Percentiles rank a stretch among this genome's conserved stretches.
These are phyloP conservation scores for Lineus longissimus DNA, from an alignment of 1,140 invertebrate species.

Conservation along the genomic window DNA sequence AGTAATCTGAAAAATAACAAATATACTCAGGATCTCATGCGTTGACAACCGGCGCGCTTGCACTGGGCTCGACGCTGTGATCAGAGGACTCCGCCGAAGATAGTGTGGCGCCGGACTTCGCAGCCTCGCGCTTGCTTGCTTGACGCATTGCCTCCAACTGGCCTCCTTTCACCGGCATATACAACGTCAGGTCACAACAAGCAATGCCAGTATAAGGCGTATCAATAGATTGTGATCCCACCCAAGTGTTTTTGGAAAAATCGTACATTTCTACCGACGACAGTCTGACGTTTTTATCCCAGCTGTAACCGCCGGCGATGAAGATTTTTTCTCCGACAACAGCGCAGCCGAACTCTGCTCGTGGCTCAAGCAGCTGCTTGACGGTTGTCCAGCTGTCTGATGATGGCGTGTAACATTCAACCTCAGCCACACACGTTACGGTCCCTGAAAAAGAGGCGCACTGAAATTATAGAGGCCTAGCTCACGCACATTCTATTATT, in stretches of 20 bases:
- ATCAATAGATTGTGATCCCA: neutral
- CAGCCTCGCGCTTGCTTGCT: no score
- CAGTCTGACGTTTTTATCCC: constrained; percentile 22
- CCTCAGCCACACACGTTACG: constrained; percentile 23
- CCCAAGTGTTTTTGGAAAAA: constrained; percentile 22
- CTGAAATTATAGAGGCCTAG: neutral
- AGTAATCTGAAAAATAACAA: no score
- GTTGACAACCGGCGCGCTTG: no score
- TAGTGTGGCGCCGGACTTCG: no score
- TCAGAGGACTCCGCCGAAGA: no score
- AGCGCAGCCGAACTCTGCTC: constrained; percentile 33
- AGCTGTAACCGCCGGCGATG: constrained; percentile 32
- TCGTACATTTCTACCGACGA: constrained; percentile 25
- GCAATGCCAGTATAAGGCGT: neutral
- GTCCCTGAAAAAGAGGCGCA: constrained; percentile 1
- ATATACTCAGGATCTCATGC: no score
- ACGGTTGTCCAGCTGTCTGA: constrained; percentile 57
- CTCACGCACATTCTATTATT: neutral
- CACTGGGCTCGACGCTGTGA: no score
- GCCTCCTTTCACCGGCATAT: neutral
- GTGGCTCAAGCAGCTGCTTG: constrained; percentile 52
- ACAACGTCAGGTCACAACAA: neutral
- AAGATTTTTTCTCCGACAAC: constrained; percentile 23
- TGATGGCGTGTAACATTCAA: constrained; percentile 54
- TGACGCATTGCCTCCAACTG: no score